Evolutionary conservation across 2,888 invertebrate species (phyloP), one percentile per base, ranked within the genome.

Genomic region (Sinodicranocentrus sp.): DNA sequence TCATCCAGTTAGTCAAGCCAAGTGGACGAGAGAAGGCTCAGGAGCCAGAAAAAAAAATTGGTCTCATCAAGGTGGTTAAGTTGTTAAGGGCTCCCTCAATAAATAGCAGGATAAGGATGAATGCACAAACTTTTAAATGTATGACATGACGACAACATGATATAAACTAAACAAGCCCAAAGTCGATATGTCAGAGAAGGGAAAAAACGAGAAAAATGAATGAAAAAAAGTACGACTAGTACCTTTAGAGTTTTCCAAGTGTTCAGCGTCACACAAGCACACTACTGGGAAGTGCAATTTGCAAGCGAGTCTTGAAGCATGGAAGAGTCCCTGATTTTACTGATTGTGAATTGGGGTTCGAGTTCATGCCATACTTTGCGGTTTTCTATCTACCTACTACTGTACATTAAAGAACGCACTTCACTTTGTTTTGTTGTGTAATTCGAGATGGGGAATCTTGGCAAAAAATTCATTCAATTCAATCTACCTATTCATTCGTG

Each of bases 61-160:
- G 26, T 67, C 39, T 71, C 21, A 73, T 23, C 80, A 82, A 82
- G 80, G 80, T 82, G 80, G 80, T 28, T 80, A 65, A 80, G 25
- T 80, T n/a, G n/a, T 80, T 44, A 52, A 52, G 3, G 33, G 33
- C 33, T 33, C 5, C 48, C 10, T 10, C 57, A 57, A 57, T 3
- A 48, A 48, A 15, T 10, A 15, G 54, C 43, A 57, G 43, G 43
- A 43, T 65, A 65, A 65, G 25, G 21, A 59, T 26, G 65, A 65
- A 65, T 19, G 65, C 13, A n/a, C 5, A 52, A 17, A 8, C 52
- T 15, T 52, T 5, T 6, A 33, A 33, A 33, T 33, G 10, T 33
- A 33, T 33, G 10, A 6, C 3, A 33, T 33, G 10, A 33, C 10
- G 10, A 33, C 33, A 33, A 6, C 3, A 33, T 33, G 10, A 33